Evolutionary conservation across 2,113 vertebrate genomes (phyloP), one percentile per base, ranked within the genome.

Genomic region (Macquaria ambigua): DNA sequence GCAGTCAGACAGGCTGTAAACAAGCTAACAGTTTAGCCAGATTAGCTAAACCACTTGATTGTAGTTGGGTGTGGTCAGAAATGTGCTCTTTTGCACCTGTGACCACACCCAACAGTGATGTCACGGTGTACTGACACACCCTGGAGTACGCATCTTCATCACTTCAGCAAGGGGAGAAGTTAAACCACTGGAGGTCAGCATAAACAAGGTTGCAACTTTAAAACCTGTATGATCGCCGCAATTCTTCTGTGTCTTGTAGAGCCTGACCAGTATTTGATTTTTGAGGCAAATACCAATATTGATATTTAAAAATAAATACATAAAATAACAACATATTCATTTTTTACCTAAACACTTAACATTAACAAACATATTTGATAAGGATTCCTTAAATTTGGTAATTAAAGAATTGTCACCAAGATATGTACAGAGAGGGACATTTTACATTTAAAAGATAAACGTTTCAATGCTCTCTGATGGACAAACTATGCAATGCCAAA

Each of bases 81-180:
- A 2, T 0, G 43, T 43, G 52, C 43, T 53, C 21, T 10, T 3
- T 61, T 41, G 23, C 39, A 6, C 16, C 20, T n/a, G 6, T 69
- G 63, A 55, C 77, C 48, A 41, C 72, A 21, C 64, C 64, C 34
- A 14, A 8, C 34, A 39, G 76, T 74, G 68, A 79, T 59, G 58
- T 66, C 28, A 58, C 23, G 8, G 20, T 48, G 73, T 56, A 58
- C 63, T 11, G 61, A 28, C 59, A 66, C 70, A 12, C 10, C 15
- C 46, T 37, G 10, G 9, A 53, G 55, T 15, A 59, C 62, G 8
- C 6, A 0, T 23, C 39, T 39, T 14, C 21, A 46, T 81, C 52
- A 56, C 25, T 48, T 39, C 46, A 72, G 21, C 50, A 14, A 31
- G 28, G 14, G 18, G 28, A 31, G 18, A 61, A 39, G 39, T 39